Evolutionary conservation across 1,140 invertebrate species (phyloP), one percentile per base, ranked within the genome.

Genomic region (Drosophila albomicans): DNA sequence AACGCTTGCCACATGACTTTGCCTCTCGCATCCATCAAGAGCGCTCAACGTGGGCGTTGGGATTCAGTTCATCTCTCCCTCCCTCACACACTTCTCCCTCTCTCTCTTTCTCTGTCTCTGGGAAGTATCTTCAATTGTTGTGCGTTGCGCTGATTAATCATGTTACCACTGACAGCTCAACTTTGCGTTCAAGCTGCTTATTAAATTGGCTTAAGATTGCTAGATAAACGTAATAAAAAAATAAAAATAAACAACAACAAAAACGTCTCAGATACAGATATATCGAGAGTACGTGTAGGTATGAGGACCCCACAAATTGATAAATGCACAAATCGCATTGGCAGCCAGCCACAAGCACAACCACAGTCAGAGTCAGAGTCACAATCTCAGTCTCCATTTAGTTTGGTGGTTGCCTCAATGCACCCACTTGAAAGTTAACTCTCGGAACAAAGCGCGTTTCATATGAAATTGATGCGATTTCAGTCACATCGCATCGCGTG

Each of bases 151-250:
- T 88, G 85, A 88, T 88, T 88, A 88, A 88, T 88, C 85, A 88
- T 88, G 73, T 85, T 88, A 80, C 85, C 81, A 88, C 85, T 88
- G 85, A 88, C 85, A 88, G 85, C 85, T 88, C 75, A 88, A 88
- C 85, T 88, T 88, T 88, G 84, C 77, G 79, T 70, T 77, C 79
- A 87, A 82, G 77, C 82, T 81, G 85, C 85, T 88, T 88, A 88
- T 88, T 88, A 88, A 88, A 88, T 88, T 88, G 85, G 85, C 85
- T 89, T 88, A 85, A 88, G 85, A 88, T 88, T 80, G 86, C 81
- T 88, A 88, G 85, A 88, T 88, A 88, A 88, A 81, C 61, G 70
- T 72, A 85, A 86, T 81, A 75, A 65, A 80, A 80, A 69, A 20
- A 20, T 3, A 20, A 58, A 49, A 15, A 49, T 8, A 59, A 15